Evolutionary conservation across 2,888 invertebrate species (phyloP), one percentile per base, ranked within the genome.

Genomic region (Tridacna gigas): DNA sequence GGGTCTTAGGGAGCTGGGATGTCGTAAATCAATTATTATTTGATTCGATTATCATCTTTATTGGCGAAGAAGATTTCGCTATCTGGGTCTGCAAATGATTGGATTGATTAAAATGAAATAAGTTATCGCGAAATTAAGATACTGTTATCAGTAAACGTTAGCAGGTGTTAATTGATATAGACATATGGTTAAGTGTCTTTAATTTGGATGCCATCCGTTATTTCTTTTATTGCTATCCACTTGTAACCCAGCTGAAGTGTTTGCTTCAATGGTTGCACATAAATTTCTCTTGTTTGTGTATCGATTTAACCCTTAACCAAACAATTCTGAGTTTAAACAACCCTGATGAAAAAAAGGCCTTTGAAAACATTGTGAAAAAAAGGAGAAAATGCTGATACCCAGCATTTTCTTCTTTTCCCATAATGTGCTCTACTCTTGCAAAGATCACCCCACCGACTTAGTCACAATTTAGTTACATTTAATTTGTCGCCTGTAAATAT

Each of bases 21-120:
- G 47, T 78, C 82, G 78, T 82, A 82, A 82, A 82, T 82, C 78
- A 82, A 82, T 82, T 82, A 82, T 82, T 78, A 82, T 63, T 61
- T 74, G 51, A 60, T 78, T 74, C 77, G 69, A 74, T 78, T 69
- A 69, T 69, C 69, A 69, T 25, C 45, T 69, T 69, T 69, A 69
- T 69, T 69, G 69, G 69, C 45, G 26, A 18, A 47, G 69, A 37
- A 28, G 69, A 69, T 69, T 69, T n/a, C 18, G 45, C 28, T 69
- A 69, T 69, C 69, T 45, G 0, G n/a, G 47, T 15, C 69, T 69
- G 69, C 69, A 69, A 69, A 69, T 69, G 69, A 47, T 69, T 47
- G 47, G 69, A 28, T 60, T 60, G 74, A 74, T 74, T 74, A 74
- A 74, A 74, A 74, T 74, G 60, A 69, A 71, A 73, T 73, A 77